These are phyloP conservation scores for Oeneis ivallda DNA, from an alignment of 2,888 invertebrate species.

Conservation along the genomic window DNA sequence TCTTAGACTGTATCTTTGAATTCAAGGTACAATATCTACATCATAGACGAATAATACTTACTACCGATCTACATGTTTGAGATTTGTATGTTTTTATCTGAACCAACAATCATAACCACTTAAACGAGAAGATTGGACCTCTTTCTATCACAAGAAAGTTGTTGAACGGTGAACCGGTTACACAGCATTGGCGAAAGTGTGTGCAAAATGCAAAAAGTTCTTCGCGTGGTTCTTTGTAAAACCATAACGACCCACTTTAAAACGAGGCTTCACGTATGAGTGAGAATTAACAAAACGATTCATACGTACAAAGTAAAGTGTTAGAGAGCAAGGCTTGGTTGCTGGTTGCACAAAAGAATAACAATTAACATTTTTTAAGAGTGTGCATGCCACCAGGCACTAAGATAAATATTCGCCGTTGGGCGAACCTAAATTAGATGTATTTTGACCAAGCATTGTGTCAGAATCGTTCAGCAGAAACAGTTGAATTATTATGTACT, in stretches of 20 bases:
- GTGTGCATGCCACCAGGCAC: no score
- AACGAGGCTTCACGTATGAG: slow-evolving; percentile 11
- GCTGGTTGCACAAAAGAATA: no score
- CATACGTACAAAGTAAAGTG: not conserved
- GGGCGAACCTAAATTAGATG: no score
- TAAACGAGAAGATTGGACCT: slow-evolving; percentile 4
- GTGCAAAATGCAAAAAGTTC: not conserved
- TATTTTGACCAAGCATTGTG: no score
- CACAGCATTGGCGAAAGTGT: slow-evolving; percentile 24
- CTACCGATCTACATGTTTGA: no score
- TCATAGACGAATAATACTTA: no score
- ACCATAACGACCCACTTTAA: slow-evolving; percentile 11
- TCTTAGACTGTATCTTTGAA: no score
- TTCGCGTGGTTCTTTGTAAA: slow-evolving; percentile 12
- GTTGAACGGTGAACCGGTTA: slow-evolving; percentile 22
- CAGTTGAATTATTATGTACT: no score
- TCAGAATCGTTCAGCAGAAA: no score
- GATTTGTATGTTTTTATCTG: not conserved
- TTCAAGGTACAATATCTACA: not conserved
- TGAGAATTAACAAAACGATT: not conserved
- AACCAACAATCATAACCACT: not conserved
- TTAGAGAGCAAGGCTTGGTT: not conserved
- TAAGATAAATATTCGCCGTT: no score
- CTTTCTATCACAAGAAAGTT: slow-evolving; percentile 21
- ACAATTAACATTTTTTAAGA: no score